Evolutionary conservation across 2,888 invertebrate species (phyloP).

Genomic region (Nomada fucata): DNA sequence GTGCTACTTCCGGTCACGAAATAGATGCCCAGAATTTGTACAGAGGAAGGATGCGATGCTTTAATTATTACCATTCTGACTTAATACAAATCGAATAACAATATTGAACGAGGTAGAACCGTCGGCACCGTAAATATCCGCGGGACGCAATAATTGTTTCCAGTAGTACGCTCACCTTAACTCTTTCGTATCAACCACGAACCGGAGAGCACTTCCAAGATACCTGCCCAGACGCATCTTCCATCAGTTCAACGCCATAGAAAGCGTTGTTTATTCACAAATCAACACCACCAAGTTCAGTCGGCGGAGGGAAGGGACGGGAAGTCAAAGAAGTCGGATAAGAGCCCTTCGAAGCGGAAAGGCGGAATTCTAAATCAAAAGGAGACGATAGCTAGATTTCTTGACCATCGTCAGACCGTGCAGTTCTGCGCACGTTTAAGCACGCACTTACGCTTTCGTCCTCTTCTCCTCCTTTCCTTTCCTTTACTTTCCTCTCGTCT

Average conservation of each 20-base stretch:
- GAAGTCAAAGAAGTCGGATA: slow-evolving; percentile 35
- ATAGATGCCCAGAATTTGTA: too few species aligned
- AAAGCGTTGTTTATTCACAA: slow-evolving; percentile 50
- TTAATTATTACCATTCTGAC: too few species aligned
- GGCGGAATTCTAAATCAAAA: slow-evolving; percentile 64
- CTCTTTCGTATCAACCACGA: neutral
- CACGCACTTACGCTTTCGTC: slow-evolving; percentile 15
- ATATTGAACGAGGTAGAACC: too few species aligned
- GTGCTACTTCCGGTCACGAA: too few species aligned
- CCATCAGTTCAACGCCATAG: neutral
- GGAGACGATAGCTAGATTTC: slow-evolving; percentile 50
- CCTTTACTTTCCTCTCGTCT: neutral
- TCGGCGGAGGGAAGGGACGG: too few species aligned
- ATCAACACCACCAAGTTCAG: slow-evolving; percentile 13
- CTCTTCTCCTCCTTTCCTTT: neutral
- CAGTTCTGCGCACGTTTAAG: slow-evolving; percentile 37
- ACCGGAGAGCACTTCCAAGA: neutral
- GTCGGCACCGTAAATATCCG: too few species aligned
- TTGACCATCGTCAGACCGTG: slow-evolving; percentile 18
- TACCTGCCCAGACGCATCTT: neutral
- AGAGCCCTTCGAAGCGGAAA: slow-evolving; percentile 30
- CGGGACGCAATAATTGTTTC: too few species aligned
- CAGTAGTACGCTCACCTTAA: too few species aligned
- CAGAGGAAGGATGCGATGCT: too few species aligned
- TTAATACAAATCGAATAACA: too few species aligned